Evolutionary conservation across 2,888 invertebrate genomes (phyloP), one percentile per base, ranked within the genome.

Genomic region (Oscheius myriophilus): DNA sequence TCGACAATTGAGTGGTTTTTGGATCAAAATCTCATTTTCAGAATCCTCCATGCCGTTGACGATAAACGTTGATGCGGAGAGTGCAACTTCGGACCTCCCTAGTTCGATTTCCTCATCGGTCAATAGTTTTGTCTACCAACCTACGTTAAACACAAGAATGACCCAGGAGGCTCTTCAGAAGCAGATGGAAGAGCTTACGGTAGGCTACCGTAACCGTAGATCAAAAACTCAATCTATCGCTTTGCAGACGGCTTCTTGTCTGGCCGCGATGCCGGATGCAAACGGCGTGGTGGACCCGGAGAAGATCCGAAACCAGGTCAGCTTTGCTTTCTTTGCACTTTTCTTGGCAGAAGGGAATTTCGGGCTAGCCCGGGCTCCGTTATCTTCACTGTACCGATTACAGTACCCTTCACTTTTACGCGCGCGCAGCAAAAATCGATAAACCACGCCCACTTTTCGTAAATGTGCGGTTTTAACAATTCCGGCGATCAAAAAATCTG

Each of bases 51-150:
- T 70, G 11, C 77, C 77, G 1, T 59, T 77, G 25, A 71, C 77
- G 1, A 71, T 77, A 16, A 73, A 75, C 52, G 69, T 72, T 25
- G 78, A 75, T 18, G 25, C 66, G 26, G 49, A 21, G 55, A 70
- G 23, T 72, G 72, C 78, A 1, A 78, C 78, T n/a, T 76, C 78
- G 1, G 78, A 78, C 55, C 69, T 78, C 1, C 76, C 80, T 1
- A 74, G 74, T 11, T 80, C 80, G 12, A 71, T 80, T 21, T 76
- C 76, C 51, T 75, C 76, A 12, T 78, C 79, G 2, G 75, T 70
- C 57, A 73, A 73, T 49, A 76, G 76, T 7, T 78, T 78, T 65
- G 71, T 77, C 70, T 79, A 73, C 51, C 77, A 77, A 41, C 69
- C 69, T 11, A 61, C 41, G 12, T 18, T 49, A 1, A 53, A 45